Base-by-base conservation (phyloP, 2,797 vertebrate species). In the Crypturellus tataupa region DNA sequence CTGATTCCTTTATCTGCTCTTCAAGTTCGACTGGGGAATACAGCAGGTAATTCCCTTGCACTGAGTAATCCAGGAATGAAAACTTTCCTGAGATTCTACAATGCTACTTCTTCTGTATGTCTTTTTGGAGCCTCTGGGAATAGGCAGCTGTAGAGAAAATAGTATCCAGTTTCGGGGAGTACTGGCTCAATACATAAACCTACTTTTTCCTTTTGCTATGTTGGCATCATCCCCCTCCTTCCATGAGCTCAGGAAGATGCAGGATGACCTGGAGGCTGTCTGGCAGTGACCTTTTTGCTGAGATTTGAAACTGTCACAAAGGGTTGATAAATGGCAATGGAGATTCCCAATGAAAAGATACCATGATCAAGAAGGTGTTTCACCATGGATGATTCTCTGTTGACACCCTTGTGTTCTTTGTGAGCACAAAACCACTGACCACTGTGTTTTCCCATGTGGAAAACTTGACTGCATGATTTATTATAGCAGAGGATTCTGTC, bases 1-100 rank as follows among this genome's bases (percentile, higher is more conserved):
- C 95, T 99, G 96, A 99, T 99, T 97, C 99, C 99, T 65, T 98
- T 99, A 95, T 99, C 99, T 3, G 98, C 99, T 2, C 98, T 99
- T 97, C 99, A 99, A 93, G 99, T 99, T 96, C 97, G 99, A 81
- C 97, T 99, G 95, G 99, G 99, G 84, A 99, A 99, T 92, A 97
- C 99, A 88, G 98, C 99, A 98, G 99, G 99, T 99, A 97, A 98
- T 19, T 80, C 27, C 53, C 21, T 42, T 40, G 23, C 3, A 17
- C 14, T n/a, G 25, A 17, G 71, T 70, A 71, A 29, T 77, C 59
- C 0, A 62, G 21, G 42, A 71, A 1, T 47, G 5, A 92, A 88
- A 1, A 11, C 11, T 49, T 65, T 19, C 49, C 33, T 80, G 67
- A 33, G 44, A 35, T 77, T 86, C 42, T 92, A 31, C 23, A 67